Evolutionary conservation across 2,888 invertebrate species (phyloP).

Genomic region (Choristoneura rosaceana): DNA sequence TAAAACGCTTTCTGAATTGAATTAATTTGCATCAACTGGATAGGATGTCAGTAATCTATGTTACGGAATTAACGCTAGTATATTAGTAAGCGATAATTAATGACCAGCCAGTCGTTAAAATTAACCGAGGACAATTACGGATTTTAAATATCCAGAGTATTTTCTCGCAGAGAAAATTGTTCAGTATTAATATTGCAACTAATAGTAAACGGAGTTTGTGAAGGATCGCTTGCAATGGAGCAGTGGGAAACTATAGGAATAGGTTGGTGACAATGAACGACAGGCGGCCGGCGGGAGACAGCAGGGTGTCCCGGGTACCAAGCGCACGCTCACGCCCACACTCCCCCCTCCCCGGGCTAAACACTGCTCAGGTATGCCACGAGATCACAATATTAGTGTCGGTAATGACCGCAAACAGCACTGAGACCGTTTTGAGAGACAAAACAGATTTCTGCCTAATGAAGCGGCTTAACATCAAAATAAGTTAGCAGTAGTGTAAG

Average conservation of each 20-base stretch:
- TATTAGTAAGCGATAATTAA: too few species aligned
- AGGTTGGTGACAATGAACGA: neutral
- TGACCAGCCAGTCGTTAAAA: too few species aligned
- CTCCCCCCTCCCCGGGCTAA: neutral
- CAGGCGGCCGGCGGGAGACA: neutral
- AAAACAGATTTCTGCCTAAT: neutral
- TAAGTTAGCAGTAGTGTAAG: neutral
- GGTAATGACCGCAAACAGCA: neutral
- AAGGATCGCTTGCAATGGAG: neutral
- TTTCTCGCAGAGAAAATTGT: too few species aligned
- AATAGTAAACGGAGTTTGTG: too few species aligned
- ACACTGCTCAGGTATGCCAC: neutral
- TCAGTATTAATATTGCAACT: too few species aligned
- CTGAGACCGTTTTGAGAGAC: neutral
- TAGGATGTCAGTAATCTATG: too few species aligned
- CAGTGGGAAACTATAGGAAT: neutral
- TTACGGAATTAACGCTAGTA: too few species aligned
- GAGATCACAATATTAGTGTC: neutral
- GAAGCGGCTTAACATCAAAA: neutral
- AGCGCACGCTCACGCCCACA: slow-evolving; percentile 15
- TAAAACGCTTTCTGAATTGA: too few species aligned
- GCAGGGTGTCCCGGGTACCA: slow-evolving; percentile 7
- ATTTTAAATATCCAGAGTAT: too few species aligned
- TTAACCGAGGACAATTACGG: neutral
- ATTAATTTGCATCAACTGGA: too few species aligned